A percentile compares a stretch with the other conserved stretches of the same genome.
These are phyloP conservation scores for Sinhomidia bicolor DNA, from an alignment of 2,888 invertebrate genomes.

Conservation along the genomic window DNA sequence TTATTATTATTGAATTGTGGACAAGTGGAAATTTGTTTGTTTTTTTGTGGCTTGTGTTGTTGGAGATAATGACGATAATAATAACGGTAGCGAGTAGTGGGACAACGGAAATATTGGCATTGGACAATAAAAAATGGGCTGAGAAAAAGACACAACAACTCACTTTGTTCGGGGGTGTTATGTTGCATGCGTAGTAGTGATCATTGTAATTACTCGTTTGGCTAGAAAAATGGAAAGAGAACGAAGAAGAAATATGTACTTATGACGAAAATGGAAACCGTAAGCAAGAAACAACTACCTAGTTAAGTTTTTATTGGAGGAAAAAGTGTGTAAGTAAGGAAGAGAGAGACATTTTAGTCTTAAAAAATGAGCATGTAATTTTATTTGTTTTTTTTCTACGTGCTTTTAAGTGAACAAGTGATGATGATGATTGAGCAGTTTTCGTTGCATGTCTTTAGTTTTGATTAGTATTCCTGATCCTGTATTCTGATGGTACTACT, in stretches of 20 bases:
- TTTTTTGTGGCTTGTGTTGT: constrained; percentile 8
- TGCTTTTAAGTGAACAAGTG: no score
- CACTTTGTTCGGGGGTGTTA: background rate
- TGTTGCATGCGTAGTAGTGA: background rate
- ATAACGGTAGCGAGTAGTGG: no score
- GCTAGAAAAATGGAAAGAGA: constrained; percentile 13
- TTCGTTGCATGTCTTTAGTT: background rate
- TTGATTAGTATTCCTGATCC: background rate
- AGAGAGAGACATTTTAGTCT: no score
- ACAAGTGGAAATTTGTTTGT: constrained; percentile 42
- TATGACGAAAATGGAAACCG: no score
- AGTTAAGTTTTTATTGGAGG: no score
- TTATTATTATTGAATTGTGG: constrained; percentile 25
- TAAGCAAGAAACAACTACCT: background rate
- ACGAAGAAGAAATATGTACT: no score
- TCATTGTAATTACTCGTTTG: no score
- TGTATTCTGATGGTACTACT: no score
- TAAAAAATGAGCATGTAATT: background rate
- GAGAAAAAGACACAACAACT: constrained; percentile 9
- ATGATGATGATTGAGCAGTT: constrained; percentile 7
- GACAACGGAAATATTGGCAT: background rate
- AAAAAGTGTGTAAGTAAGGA: background rate
- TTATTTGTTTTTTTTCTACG: no score
- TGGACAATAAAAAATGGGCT: constrained; percentile 14
- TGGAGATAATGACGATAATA: background rate